phyloP scores from a whole-genome alignment of 2,113 vertebrate genomes.

The Polypterus senegalus region DNA sequence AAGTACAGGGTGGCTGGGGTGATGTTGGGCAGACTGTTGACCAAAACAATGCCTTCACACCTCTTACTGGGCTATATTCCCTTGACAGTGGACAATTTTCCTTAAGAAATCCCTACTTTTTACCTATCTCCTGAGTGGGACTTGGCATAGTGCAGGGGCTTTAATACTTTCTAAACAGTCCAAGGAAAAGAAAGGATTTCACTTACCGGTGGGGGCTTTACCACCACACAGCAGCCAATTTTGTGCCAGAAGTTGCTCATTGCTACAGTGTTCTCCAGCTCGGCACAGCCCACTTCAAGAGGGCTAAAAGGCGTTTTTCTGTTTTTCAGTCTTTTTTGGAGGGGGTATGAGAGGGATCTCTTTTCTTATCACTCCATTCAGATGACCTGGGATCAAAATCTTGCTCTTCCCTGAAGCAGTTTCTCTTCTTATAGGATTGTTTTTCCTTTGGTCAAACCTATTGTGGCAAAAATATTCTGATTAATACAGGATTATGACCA shows the following conservation, averaged over 20 bases:
- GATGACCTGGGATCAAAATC: conserved; percentile 13
- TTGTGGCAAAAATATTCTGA: conserved; percentile 13
- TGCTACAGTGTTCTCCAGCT: conserved; percentile 17
- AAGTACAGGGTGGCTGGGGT: too few relatives aligned
- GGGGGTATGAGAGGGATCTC: neutral
- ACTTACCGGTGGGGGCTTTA: conserved; percentile 80
- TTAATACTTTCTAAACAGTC: too few relatives aligned
- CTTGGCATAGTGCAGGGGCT: too few relatives aligned
- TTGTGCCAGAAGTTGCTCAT: conserved; percentile 97
- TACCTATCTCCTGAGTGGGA: too few relatives aligned
- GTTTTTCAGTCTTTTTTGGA: conserved; percentile 5
- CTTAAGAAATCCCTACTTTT: too few relatives aligned
- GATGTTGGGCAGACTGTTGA: too few relatives aligned
- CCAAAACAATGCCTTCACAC: too few relatives aligned
- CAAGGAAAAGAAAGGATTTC: too few relatives aligned
- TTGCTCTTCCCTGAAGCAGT: neutral
- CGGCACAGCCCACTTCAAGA: conserved; percentile 35
- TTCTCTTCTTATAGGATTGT: neutral
- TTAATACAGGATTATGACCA: neutral
- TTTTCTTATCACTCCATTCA: conserved; percentile 29
- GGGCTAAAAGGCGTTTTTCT: conserved; percentile 15
- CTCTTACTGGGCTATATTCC: too few relatives aligned
- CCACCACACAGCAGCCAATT: conserved; percentile 80
- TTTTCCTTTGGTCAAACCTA: conserved; percentile 13
- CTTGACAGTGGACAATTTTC: too few relatives aligned